Evolutionary conservation across 1,140 invertebrate genomes (phyloP).

Genomic region (Sinella curviseta): DNA sequence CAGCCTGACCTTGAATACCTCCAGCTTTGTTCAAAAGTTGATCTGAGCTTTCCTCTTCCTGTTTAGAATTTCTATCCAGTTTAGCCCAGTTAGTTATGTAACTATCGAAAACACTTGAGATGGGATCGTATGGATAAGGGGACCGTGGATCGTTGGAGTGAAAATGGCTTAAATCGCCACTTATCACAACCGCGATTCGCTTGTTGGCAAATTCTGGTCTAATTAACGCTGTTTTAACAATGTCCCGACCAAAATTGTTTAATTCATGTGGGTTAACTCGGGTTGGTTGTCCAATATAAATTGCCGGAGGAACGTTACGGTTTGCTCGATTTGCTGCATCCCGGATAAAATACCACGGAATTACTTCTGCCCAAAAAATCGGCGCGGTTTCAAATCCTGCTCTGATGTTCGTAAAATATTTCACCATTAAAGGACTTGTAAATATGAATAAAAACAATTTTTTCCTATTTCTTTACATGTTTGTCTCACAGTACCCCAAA

Average conservation of each 20-base stretch:
- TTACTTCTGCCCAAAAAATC: conserved; percentile 39
- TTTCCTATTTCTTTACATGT: too few species aligned
- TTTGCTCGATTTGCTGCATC: conserved; percentile 27
- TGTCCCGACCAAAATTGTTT: conserved; percentile 30
- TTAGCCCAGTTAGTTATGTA: conserved; percentile 34
- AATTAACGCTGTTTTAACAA: not conserved
- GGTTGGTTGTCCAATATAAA: conserved; percentile 31
- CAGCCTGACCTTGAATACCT: not conserved
- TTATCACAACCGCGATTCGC: conserved; percentile 37
- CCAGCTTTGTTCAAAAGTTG: conserved; percentile 25
- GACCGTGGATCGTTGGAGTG: conserved; percentile 37
- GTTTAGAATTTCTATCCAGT: not conserved
- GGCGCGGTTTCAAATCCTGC: not conserved
- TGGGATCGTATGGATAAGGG: conserved; percentile 31
- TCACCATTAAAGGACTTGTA: not conserved
- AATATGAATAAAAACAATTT: conserved; percentile 15
- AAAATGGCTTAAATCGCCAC: conserved; percentile 38
- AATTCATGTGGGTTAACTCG: conserved; percentile 12
- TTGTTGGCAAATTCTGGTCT: conserved; percentile 17
- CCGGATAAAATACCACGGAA: conserved; percentile 41
- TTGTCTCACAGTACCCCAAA: conserved; percentile 39
- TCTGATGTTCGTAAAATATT: conserved; percentile 14
- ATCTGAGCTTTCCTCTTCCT: not conserved
- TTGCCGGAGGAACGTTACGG: conserved; percentile 18
- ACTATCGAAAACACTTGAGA: conserved; percentile 26